phyloP scores from a whole-genome alignment of 2,888 invertebrate genomes.

The Cabera pusaria region DNA sequence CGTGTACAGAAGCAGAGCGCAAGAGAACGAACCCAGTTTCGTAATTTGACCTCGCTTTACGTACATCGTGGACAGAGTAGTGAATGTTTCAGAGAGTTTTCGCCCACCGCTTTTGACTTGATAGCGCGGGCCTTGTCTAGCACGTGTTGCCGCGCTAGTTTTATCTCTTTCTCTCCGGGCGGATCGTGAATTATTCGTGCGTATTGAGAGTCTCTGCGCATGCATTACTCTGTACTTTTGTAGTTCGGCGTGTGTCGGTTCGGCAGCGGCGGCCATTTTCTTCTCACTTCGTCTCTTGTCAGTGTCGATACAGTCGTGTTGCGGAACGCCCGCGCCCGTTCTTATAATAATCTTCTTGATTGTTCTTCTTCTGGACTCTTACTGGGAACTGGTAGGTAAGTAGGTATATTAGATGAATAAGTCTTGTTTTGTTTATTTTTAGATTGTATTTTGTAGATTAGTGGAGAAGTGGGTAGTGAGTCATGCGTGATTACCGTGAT shows the following conservation, averaged over 20 bases:
- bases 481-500: no score
- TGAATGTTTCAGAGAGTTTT: slow-evolving; percentile 38
- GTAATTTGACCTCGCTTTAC: slow-evolving; percentile 51
- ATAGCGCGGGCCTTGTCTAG: slow-evolving; percentile 13
- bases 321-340: slow-evolving; percentile 56
- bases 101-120: slow-evolving; percentile 11
- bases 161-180: slow-evolving; percentile 38
- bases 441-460: slow-evolving; percentile 4
- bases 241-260: slow-evolving; percentile 56
- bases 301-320: slow-evolving; percentile 61
- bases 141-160: slow-evolving; percentile 15
- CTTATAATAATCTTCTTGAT: slow-evolving; percentile 51
- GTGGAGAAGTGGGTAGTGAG: no score
- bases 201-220: slow-evolving; percentile 38
- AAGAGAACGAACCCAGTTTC: slow-evolving; percentile 65
- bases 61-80: slow-evolving; percentile 55
- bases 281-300: slow-evolving; percentile 71
- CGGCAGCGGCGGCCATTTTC: slow-evolving; percentile 70
- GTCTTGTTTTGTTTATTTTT: slow-evolving; percentile 30
- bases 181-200: slow-evolving; percentile 20
- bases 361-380: slow-evolving; percentile 61
- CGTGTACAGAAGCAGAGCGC: slow-evolving; percentile 56
- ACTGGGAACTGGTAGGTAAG: slow-evolving; percentile 47
- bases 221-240: slow-evolving; percentile 42
- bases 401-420: no score